These are phyloP conservation scores for Protonemura montana DNA, from an alignment of 2,888 invertebrate species.

Conservation along the genomic window DNA sequence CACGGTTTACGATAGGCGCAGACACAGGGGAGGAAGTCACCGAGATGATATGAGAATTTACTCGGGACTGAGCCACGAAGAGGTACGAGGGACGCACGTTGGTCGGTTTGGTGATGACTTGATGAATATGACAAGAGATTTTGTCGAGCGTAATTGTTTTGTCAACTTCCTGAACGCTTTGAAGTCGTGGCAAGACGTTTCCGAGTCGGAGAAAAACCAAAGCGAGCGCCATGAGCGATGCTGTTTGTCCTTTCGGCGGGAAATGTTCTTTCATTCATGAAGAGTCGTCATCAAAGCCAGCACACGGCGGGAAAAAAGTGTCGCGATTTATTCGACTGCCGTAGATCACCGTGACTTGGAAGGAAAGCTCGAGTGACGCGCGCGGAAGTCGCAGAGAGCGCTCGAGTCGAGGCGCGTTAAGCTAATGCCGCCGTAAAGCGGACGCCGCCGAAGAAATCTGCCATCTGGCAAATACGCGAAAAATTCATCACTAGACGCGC, in stretches of 20 bases:
- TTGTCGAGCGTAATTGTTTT: background rate
- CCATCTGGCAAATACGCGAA: background rate
- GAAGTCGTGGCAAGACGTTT: background rate
- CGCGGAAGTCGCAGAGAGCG: background rate
- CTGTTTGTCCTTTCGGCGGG: background rate
- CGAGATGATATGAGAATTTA: background rate
- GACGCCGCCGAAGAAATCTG: background rate
- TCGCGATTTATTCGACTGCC: background rate
- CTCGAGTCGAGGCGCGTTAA: background rate
- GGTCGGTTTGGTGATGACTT: background rate
- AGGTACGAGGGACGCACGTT: too few species aligned
- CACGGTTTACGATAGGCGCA: background rate
- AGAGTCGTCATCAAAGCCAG: background rate
- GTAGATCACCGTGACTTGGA: background rate
- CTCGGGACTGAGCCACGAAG: background rate
- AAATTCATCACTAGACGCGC: background rate
- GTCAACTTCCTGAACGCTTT: background rate
- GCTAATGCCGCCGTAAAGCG: background rate
- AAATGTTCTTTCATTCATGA: background rate
- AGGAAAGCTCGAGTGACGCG: background rate
- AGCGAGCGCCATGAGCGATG: background rate
- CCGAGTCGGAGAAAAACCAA: background rate
- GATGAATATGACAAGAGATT: background rate
- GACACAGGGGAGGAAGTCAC: background rate
- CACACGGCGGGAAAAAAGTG: background rate